A percentile compares a stretch with the other conserved stretches of the same genome.
Evolutionary conservation across 2,113 vertebrate species (phyloP).

Genomic region (Rhagologus leucostigma): DNA sequence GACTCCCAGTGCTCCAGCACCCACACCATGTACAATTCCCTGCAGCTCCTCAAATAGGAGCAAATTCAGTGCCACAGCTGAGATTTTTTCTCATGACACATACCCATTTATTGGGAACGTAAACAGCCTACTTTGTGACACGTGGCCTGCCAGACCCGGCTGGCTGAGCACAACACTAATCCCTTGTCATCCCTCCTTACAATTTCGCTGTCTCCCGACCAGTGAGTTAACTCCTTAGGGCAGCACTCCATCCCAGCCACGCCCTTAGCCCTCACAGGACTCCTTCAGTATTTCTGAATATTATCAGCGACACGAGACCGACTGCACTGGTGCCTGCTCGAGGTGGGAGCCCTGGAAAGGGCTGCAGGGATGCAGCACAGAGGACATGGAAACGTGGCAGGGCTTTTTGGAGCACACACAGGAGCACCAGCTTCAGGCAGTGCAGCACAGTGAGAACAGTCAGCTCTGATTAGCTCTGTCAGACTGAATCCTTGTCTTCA

Average conservation of each 20-base stretch:
- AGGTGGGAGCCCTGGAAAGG: background rate
- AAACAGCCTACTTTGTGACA: background rate
- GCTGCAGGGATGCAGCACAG: background rate
- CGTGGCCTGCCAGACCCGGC: background rate
- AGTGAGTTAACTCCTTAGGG: background rate
- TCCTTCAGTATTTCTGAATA: background rate
- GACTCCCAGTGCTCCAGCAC: background rate
- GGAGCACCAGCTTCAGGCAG: background rate
- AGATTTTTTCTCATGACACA: background rate
- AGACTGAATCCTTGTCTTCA: background rate
- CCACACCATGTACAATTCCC: rapidly evolving
- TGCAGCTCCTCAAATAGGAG: background rate
- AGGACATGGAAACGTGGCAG: background rate
- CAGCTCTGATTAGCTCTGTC: background rate
- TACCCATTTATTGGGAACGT: background rate
- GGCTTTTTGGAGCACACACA: background rate
- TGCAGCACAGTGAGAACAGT: background rate
- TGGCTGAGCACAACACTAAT: constrained; percentile 2
- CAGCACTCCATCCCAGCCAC: background rate
- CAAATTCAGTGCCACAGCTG: background rate
- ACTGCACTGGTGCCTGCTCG: background rate
- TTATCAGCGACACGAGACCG: rapidly evolving
- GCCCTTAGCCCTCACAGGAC: background rate
- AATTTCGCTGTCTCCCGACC: background rate
- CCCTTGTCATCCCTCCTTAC: background rate